Evolutionary conservation across 2,113 vertebrate species (phyloP).

Genomic region (Paedocypris sp.): DNA sequence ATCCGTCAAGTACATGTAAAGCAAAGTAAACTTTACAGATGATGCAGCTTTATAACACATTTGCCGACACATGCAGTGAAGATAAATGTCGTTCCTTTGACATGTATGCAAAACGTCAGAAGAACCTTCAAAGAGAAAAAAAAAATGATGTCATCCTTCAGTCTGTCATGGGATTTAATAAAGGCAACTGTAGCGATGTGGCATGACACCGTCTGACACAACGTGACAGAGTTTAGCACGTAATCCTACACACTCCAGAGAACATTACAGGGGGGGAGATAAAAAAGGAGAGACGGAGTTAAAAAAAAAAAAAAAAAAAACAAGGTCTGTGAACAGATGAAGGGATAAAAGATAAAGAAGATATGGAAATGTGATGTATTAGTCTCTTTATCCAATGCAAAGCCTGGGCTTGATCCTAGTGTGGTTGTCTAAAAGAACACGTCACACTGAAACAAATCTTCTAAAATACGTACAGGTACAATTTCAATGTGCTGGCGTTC

Average conservation of each 20-base stretch:
- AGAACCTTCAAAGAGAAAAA: too few species aligned
- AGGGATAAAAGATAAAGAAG: background rate
- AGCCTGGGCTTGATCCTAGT: slow-evolving; percentile 15
- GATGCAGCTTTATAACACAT: too few species aligned
- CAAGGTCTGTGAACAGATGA: slow-evolving; percentile 13
- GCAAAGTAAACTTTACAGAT: too few species aligned
- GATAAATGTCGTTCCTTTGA: too few species aligned
- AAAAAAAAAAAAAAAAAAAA: too few species aligned
- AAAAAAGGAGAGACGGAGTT: background rate
- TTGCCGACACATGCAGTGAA: too few species aligned
- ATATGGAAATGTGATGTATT: slow-evolving; percentile 9
- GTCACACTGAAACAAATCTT: too few species aligned
- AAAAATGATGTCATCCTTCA: too few species aligned
- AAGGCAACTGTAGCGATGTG: slow-evolving; percentile 23
- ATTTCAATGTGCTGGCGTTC: too few species aligned
- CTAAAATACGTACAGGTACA: background rate
- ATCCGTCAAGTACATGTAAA: too few species aligned
- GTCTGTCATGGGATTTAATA: slow-evolving; percentile 16
- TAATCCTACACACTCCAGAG: slow-evolving; percentile 25
- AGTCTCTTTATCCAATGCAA: slow-evolving; percentile 7
- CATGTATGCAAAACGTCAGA: too few species aligned
- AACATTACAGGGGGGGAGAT: background rate
- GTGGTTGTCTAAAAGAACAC: background rate
- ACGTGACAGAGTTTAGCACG: slow-evolving; percentile 31
- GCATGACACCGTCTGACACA: slow-evolving; percentile 24